A percentile compares a stretch with the other conserved stretches of the same genome.
These are phyloP conservation scores for Zosterops borbonicus DNA, from an alignment of 2,113 vertebrate species.

Conservation along the genomic window DNA sequence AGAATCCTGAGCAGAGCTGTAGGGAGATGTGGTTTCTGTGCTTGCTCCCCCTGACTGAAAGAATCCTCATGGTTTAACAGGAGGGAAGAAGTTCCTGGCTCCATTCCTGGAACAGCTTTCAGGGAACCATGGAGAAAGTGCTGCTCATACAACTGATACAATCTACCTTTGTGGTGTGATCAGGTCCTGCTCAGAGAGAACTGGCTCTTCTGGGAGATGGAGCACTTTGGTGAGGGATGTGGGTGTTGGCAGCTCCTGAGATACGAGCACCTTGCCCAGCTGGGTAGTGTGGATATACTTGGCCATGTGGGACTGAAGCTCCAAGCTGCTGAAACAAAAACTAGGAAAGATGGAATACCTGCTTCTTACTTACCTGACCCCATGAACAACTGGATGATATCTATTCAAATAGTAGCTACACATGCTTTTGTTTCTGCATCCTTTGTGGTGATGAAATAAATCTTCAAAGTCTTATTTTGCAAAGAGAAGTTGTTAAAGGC, in stretches of 20 bases:
- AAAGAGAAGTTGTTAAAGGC: neutral
- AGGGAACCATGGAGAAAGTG: neutral
- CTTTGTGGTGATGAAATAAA: neutral
- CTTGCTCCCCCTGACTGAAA: neutral
- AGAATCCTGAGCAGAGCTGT: neutral
- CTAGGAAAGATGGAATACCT: neutral
- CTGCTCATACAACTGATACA: neutral
- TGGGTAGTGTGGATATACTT: neutral
- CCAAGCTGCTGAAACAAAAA: neutral
- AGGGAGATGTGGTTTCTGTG: neutral
- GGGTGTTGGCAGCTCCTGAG: neutral
- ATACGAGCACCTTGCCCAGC: neutral
- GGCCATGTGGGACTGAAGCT: neutral
- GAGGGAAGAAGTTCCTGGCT: neutral
- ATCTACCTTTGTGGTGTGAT: neutral
- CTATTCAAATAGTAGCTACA: neutral
- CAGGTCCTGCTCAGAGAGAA: neutral
- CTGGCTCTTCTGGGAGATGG: neutral
- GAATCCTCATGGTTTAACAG: neutral
- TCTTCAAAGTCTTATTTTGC: neutral
- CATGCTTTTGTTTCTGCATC: neutral
- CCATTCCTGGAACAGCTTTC: neutral
- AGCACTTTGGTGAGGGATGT: neutral
- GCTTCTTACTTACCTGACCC: neutral
- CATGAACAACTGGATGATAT: neutral